Evolutionary conservation across 2,888 invertebrate genomes (phyloP).

Genomic region (Drosophila mayaguana): DNA sequence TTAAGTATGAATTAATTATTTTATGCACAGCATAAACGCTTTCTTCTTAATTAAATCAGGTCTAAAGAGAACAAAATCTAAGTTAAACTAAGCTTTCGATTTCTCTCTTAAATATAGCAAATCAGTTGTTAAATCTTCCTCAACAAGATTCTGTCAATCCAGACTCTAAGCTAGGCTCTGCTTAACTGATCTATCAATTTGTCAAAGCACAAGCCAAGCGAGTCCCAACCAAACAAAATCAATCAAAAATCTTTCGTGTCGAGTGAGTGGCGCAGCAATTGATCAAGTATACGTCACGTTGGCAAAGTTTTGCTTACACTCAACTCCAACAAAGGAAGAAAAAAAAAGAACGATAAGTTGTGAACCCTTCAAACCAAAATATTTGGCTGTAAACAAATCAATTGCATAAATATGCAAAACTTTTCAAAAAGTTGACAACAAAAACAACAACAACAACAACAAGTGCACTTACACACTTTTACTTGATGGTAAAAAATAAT

Average conservation of each 20-base stretch:
- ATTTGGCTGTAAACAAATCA: slow-evolving; percentile 74
- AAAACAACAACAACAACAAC: slow-evolving; percentile 6
- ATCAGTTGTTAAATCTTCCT: background rate
- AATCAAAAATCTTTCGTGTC: slow-evolving; percentile 55
- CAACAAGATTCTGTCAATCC: background rate
- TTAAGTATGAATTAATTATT: no score
- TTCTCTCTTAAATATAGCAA: background rate
- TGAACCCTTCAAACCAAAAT: slow-evolving; percentile 63
- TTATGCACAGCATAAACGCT: no score
- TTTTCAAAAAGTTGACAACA: slow-evolving; percentile 32
- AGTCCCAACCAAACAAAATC: slow-evolving; percentile 50
- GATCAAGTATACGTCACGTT: slow-evolving; percentile 65
- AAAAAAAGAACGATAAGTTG: slow-evolving; percentile 38
- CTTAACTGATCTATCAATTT: slow-evolving; percentile 36
- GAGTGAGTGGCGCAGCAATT: slow-evolving; percentile 51
- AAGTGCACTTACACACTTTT: slow-evolving; percentile 43
- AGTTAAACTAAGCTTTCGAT: no score
- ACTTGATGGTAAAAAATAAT: slow-evolving; percentile 62
- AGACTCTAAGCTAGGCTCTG: background rate
- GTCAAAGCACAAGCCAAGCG: slow-evolving; percentile 4
- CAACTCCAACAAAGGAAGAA: background rate
- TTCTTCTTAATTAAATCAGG: background rate
- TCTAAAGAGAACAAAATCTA: background rate
- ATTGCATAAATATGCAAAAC: slow-evolving; percentile 73
- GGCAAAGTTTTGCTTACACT: slow-evolving; percentile 40